phyloP scores from a whole-genome alignment of 2,888 invertebrate species.

The Sphecodes monilicornis region DNA sequence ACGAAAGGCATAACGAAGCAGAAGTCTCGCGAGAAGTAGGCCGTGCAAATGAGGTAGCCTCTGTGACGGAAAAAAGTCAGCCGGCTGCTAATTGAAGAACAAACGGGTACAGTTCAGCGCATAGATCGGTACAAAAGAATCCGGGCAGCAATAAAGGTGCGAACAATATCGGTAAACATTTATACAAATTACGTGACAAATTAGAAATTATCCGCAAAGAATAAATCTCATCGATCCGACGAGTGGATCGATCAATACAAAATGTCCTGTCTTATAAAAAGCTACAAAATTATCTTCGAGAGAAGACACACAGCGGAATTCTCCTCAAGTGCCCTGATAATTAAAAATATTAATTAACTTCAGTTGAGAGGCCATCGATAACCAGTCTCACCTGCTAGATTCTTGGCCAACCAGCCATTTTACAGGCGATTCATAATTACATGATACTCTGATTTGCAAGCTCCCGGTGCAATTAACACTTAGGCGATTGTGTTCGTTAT shows the following conservation, averaged over 20 bases:
- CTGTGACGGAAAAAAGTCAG: slow-evolving; percentile 65
- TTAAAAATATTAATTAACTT: slow-evolving; percentile 76
- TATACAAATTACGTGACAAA: neutral
- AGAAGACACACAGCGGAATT: neutral
- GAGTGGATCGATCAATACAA: neutral
- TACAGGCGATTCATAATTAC: slow-evolving; percentile 69
- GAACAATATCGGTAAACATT: neutral
- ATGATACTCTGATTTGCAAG: slow-evolving; percentile 31
- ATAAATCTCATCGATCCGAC: neutral
- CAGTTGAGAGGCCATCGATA: slow-evolving; percentile 74
- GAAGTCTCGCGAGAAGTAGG: slow-evolving; percentile 73
- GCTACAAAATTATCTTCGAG: neutral
- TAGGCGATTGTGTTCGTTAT: neutral
- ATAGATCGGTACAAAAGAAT: slow-evolving; percentile 38
- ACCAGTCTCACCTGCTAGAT: slow-evolving; percentile 70
- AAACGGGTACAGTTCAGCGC: slow-evolving; percentile 77
- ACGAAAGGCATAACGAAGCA: slow-evolving; percentile 33
- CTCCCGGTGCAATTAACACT: slow-evolving; percentile 9
- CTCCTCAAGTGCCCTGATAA: slow-evolving; percentile 47
- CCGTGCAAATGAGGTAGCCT: slow-evolving; percentile 78
- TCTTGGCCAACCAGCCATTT: slow-evolving; percentile 65
- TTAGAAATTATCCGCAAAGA: neutral
- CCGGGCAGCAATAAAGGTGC: neutral
- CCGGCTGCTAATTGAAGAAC: slow-evolving; percentile 79
- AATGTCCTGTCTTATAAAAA: neutral